These are phyloP conservation scores for Campopleginae sp. DNA, from an alignment of 2,888 invertebrate species.

Conservation along the genomic window DNA sequence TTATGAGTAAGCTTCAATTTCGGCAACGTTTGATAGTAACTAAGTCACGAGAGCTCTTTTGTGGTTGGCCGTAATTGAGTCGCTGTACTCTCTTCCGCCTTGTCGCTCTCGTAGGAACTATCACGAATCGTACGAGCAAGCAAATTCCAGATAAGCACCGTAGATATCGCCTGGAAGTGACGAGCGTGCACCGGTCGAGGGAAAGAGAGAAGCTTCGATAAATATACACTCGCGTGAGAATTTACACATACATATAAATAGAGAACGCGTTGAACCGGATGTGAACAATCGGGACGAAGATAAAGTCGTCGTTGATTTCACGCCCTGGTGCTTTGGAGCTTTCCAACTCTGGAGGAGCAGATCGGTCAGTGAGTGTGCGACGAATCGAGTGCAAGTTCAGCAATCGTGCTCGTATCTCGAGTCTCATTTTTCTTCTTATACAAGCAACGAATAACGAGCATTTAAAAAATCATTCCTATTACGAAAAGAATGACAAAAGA, in stretches of 20 bases:
- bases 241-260: slow-evolving; percentile 28
- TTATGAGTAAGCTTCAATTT: slow-evolving; percentile 21
- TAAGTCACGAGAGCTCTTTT: slow-evolving; percentile 27
- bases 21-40: slow-evolving; percentile 28
- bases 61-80: slow-evolving; percentile 29
- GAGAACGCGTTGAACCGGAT: slow-evolving; percentile 62
- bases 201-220: slow-evolving; percentile 19
- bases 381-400: slow-evolving; percentile 37
- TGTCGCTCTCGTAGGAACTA: slow-evolving; percentile 14
- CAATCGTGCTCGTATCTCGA: neutral
- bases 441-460: neutral
- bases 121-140: slow-evolving; percentile 49
- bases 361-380: slow-evolving; percentile 33
- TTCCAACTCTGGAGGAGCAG: slow-evolving; percentile 13
- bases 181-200: slow-evolving; percentile 20
- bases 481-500: neutral
- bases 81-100: slow-evolving; percentile 27
- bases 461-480: neutral
- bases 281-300: slow-evolving; percentile 57
- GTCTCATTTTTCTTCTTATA: neutral
- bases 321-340: slow-evolving; percentile 29
- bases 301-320: slow-evolving; percentile 64
- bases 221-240: slow-evolving; percentile 17
- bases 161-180: slow-evolving; percentile 59
- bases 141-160: slow-evolving; percentile 49